These are phyloP conservation scores for Epirrhoe tristata DNA, from an alignment of 2,888 invertebrate genomes.

Conservation along the genomic window DNA sequence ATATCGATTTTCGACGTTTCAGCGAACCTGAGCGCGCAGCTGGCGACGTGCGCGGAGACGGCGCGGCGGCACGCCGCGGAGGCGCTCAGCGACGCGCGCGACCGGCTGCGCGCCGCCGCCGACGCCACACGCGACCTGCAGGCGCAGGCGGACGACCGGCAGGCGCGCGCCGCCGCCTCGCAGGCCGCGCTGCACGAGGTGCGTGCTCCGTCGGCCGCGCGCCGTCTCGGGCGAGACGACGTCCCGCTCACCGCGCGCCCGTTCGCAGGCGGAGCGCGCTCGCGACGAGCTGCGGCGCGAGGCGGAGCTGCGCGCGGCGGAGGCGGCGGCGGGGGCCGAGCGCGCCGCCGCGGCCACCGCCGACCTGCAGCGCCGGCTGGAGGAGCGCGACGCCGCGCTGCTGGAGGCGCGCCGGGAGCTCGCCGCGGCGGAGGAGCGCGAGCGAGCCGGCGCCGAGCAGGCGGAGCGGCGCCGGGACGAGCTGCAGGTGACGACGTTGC, in stretches of 20 bases:
- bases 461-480: neutral
- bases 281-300: slow-evolving; percentile 38
- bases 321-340: slow-evolving; percentile 34
- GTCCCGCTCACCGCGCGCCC: neutral
- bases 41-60: slow-evolving; percentile 48
- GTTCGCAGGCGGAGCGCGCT: slow-evolving; percentile 23
- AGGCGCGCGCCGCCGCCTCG: slow-evolving; percentile 45
- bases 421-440: slow-evolving; percentile 25
- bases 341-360: slow-evolving; percentile 38
- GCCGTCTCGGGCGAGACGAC: neutral
- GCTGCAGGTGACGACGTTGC: neutral
- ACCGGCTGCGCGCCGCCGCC: too few species aligned
- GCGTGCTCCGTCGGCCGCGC: neutral
- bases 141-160: slow-evolving; percentile 1
- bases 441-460: neutral
- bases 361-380: slow-evolving; percentile 45
- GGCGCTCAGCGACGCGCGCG: slow-evolving; percentile 39
- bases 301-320: slow-evolving; percentile 41
- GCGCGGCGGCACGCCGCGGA: slow-evolving; percentile 38
- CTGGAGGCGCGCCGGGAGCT: slow-evolving; percentile 21
- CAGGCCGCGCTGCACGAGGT: slow-evolving; percentile 40
- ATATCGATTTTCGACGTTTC: slow-evolving; percentile 6
- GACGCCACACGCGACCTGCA: slow-evolving; percentile 44
- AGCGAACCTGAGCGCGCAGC: slow-evolving; percentile 35
- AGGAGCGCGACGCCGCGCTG: slow-evolving; percentile 45